Conservation (phyloP, 2,113 vertebrate species). For the Actinemys pallida region DNA sequence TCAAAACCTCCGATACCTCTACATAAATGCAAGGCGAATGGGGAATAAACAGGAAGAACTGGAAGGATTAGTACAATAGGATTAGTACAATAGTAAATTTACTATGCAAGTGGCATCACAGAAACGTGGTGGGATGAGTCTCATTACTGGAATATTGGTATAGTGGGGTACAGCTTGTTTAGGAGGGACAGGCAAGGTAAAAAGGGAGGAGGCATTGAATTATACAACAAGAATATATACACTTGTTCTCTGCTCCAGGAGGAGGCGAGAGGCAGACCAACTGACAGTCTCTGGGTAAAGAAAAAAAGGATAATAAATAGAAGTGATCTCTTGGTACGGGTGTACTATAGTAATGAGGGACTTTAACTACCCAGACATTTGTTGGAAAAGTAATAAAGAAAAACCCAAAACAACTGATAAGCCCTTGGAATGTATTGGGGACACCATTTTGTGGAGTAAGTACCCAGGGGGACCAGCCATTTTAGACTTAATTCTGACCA, state of each 20-base stretch:
- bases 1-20: neutral
- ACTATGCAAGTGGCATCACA: neutral
- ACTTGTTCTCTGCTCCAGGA: neutral
- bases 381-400: neutral
- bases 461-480: neutral
- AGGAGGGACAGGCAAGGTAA: neutral
- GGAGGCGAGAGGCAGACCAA: neutral
- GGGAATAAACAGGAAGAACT: neutral
- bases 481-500: neutral
- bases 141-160: neutral
- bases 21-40: neutral
- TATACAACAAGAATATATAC: neutral
- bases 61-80: neutral
- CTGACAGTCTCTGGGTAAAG: neutral
- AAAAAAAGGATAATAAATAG: neutral
- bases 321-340: neutral
- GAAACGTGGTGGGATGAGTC: neutral
- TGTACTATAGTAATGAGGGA: neutral
- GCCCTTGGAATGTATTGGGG: neutral
- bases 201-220: neutral
- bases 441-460: neutral
- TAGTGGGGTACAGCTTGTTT: neutral
- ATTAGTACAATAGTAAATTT: neutral
- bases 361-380: neutral
- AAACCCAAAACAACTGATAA: neutral